These are phyloP conservation scores for Cyclura pinguis DNA, from an alignment of 2,797 vertebrate genomes.

Conservation along the genomic window DNA sequence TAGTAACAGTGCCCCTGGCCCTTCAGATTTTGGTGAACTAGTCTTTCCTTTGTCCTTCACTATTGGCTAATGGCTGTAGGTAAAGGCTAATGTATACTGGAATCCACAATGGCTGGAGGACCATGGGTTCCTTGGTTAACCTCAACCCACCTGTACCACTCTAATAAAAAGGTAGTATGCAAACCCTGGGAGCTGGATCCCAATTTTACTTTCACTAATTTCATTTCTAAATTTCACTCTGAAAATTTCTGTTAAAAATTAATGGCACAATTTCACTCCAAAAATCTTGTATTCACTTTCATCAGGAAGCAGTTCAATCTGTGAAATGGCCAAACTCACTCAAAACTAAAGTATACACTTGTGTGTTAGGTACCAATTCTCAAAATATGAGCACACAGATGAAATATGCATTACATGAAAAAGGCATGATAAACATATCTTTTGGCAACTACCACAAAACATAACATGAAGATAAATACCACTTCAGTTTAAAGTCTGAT, in stretches of 20 bases:
- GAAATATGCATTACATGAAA: background rate
- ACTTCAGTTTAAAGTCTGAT: background rate
- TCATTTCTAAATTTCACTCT: background rate
- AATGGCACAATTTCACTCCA: background rate
- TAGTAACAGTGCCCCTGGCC: background rate
- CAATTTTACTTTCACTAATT: background rate
- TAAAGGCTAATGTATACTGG: background rate
- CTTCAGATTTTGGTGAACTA: background rate
- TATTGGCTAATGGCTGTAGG: background rate
- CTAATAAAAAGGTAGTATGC: background rate
- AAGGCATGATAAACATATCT: background rate
- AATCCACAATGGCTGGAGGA: background rate
- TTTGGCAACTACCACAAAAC: background rate
- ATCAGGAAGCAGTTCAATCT: background rate
- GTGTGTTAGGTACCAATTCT: background rate
- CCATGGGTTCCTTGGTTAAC: background rate
- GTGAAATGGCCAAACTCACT: background rate
- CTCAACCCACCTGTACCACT: background rate
- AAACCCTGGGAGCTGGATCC: background rate
- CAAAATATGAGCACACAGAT: background rate
- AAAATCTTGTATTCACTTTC: background rate
- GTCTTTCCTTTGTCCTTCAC: background rate
- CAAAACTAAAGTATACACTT: background rate
- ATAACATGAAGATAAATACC: background rate
- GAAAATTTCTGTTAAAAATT: background rate